Evolutionary conservation across 2,888 invertebrate species (phyloP).

Genomic region (Chymomyza caudatula): DNA sequence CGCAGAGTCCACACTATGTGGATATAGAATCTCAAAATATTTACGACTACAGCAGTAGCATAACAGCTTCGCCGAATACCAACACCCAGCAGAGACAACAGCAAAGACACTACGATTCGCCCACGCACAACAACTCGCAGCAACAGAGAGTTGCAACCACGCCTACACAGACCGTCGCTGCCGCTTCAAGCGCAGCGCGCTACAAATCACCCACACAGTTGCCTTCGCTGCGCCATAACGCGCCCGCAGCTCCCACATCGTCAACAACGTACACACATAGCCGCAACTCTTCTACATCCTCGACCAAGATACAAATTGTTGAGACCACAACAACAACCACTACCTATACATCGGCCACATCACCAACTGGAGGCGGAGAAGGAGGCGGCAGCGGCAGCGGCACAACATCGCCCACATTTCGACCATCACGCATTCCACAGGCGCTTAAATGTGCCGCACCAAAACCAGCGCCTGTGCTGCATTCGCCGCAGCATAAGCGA

Average conservation of each 20-base stretch:
- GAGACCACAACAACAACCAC: constrained; percentile 62
- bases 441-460: constrained; percentile 74
- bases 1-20: constrained; percentile 79
- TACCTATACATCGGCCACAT: constrained; percentile 27
- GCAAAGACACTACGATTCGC: background rate
- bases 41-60: constrained; percentile 77
- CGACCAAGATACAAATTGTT: constrained; percentile 73
- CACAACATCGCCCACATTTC: constrained; percentile 77
- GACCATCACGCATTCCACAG: constrained; percentile 81
- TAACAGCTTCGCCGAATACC: constrained; percentile 47
- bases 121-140: constrained; percentile 1
- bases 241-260: constrained; percentile 32
- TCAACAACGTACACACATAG: constrained; percentile 64
- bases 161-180: constrained; percentile 42
- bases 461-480: constrained; percentile 71
- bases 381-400: constrained; percentile 35
- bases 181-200: constrained; percentile 52
- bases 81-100: constrained; percentile 32
- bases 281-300: constrained; percentile 73
- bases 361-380: constrained; percentile 40
- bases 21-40: constrained; percentile 79
- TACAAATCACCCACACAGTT: constrained; percentile 73
- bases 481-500: constrained; percentile 77
- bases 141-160: constrained; percentile 48
- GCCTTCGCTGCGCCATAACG: constrained; percentile 63